Percentiles rank a stretch among this genome's conserved stretches.
phyloP scores from a whole-genome alignment of 92 coral and sea anemone species.

The Bergia puertoricense region DNA sequence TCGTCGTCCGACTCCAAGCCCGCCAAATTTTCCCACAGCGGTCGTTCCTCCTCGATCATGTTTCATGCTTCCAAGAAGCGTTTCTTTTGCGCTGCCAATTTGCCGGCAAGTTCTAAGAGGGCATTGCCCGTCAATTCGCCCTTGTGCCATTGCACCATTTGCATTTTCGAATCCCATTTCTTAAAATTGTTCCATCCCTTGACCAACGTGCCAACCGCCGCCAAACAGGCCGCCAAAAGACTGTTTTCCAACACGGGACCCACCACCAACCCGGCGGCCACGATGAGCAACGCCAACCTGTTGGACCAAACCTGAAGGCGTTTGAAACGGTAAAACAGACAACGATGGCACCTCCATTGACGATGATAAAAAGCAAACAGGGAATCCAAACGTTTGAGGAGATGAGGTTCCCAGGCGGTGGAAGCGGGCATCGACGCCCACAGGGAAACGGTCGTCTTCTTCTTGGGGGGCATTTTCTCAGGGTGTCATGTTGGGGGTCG shows the following conservation, averaged over 20 bases:
- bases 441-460: background rate
- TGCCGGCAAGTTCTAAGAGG: no score
- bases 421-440: background rate
- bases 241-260: slow-evolving; percentile 13
- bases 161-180: background rate
- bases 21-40: no score
- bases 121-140: no score
- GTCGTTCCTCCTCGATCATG: no score
- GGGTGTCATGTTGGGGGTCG: no score
- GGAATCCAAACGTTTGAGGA: background rate
- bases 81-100: no score
- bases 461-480: no score
- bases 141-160: background rate
- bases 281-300: background rate
- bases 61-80: no score
- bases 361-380: background rate
- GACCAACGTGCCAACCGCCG: background rate
- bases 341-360: background rate
- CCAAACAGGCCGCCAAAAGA: background rate
- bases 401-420: background rate
- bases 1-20: no score
- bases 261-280: slow-evolving; percentile 3
- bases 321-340: background rate
- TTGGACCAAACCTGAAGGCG: background rate
- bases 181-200: slow-evolving; percentile 20